Base-by-base conservation (phyloP, 2,113 vertebrate genomes). In the Scolopax mira region DNA sequence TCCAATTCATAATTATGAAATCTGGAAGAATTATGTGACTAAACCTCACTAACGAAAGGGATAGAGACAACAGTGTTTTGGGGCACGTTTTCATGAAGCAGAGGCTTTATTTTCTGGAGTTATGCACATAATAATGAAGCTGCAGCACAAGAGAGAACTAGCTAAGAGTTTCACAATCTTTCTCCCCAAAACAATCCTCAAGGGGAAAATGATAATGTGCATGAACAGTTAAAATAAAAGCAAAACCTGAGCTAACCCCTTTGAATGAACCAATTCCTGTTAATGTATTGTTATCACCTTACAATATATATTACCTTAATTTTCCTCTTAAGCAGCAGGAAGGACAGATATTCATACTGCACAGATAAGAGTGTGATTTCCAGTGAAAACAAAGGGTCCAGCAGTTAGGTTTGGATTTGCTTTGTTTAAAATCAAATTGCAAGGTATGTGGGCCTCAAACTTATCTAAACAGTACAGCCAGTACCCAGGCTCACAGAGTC, bases 301-400 rank as follows among this genome's bases (percentile, higher is more conserved):
- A 67, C 77, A 49, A 62, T 88, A 60, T 84, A 78, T 44, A 93
- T 88, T 93, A 95, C 93, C 57, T 90, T 85, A 52, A 62, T 92
- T 96, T 94, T 96, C 90, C 83, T 97, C 83, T 79, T 79, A 77
- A 75, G 44, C 23, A 69, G 80, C 73, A 96, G 90, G 79, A 96
- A 90, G 66, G 86, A 93, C 80, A 93, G 84, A 74, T 60, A 85
- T 71, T 80, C 91, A 66, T 30, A 79, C 71, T 49, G 42, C 71
- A 77, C 61, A 95, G 86, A 94, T 86, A 93, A 91, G 57, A 85
- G 21, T 4, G 10, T 72, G 61, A 90, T 92, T 96, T 94, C 60
- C 73, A 94, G 57, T 24, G 42, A 88, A 96, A 97, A 86, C 83
- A 90, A 93, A 92, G 46, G 80, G 75, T 69, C 58, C 75, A 93